Evolutionary conservation across 2,113 vertebrate species (phyloP).

Genomic region (Aegotheles bennettii): DNA sequence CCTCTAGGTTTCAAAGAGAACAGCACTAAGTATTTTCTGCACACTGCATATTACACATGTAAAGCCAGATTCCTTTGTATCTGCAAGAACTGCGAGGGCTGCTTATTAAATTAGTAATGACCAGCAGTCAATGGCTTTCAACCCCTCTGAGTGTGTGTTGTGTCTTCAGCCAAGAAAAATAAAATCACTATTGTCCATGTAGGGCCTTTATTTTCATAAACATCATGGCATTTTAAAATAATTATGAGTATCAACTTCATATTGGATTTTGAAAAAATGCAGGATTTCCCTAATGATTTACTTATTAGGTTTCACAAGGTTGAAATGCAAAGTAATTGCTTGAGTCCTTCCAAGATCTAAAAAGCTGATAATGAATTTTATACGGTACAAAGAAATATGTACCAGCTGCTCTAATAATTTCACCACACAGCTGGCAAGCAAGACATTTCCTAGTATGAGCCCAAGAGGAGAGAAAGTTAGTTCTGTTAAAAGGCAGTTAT

Average conservation of each 20-base stretch:
- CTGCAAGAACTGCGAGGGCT: constrained; percentile 52
- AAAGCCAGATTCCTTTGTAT: constrained; percentile 73
- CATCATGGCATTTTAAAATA: constrained; percentile 7
- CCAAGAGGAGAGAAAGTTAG: background rate
- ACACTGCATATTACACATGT: constrained; percentile 73
- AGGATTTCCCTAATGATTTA: constrained; percentile 15
- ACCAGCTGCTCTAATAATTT: background rate
- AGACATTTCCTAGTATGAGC: background rate
- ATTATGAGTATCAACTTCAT: background rate
- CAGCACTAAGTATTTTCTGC: constrained; percentile 69
- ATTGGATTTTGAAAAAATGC: background rate
- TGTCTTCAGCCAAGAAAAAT: constrained; percentile 57
- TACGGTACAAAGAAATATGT: background rate
- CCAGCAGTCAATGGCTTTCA: constrained; percentile 60
- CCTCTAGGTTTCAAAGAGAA: constrained; percentile 77
- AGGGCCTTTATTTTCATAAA: constrained; percentile 48
- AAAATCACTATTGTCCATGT: background rate
- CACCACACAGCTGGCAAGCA: background rate
- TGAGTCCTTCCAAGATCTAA: constrained; percentile 34
- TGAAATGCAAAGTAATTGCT: constrained; percentile 30
- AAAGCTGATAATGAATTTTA: constrained; percentile 35
- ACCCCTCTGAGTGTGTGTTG: constrained; percentile 5
- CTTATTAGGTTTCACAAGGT: constrained; percentile 20
- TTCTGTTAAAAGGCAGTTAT: background rate
- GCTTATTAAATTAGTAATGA: constrained; percentile 80